Evolutionary conservation across 2,797 vertebrate genomes (phyloP).

Genomic region (Sebastes taczanowskii): DNA sequence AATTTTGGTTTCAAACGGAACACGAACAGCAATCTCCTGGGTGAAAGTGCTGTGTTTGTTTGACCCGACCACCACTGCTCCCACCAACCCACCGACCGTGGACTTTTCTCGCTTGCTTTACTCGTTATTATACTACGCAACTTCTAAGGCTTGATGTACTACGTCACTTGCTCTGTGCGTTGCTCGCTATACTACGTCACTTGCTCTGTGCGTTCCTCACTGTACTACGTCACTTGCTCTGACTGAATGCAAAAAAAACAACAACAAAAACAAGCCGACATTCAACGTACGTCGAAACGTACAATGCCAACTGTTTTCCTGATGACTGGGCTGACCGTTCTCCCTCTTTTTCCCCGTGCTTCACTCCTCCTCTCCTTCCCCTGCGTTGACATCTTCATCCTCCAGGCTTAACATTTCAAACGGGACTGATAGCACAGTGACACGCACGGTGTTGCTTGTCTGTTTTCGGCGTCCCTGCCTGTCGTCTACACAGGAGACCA

Average conservation of each 20-base stretch:
- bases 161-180: no score
- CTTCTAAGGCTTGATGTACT: no score
- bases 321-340: no score
- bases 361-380: neutral
- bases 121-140: no score
- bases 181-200: accelerated
- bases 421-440: constrained; percentile 45
- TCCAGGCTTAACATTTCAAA: constrained; percentile 54
- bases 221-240: neutral
- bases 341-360: no score
- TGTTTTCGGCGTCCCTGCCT: constrained; percentile 30
- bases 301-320: neutral
- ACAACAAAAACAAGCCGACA: neutral
- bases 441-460: constrained; percentile 24
- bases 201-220: no score
- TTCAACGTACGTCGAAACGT: neutral
- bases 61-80: no score
- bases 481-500: constrained; percentile 40
- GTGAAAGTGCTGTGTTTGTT: no score
- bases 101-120: no score
- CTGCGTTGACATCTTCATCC: constrained; percentile 31
- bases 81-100: no score
- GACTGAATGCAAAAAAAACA: neutral
- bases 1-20: no score
- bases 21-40: no score